Evolutionary conservation across 53 echinoderm and acorn worm genomes (phyloP).

Genomic region (Hippasteria phrygiana): DNA sequence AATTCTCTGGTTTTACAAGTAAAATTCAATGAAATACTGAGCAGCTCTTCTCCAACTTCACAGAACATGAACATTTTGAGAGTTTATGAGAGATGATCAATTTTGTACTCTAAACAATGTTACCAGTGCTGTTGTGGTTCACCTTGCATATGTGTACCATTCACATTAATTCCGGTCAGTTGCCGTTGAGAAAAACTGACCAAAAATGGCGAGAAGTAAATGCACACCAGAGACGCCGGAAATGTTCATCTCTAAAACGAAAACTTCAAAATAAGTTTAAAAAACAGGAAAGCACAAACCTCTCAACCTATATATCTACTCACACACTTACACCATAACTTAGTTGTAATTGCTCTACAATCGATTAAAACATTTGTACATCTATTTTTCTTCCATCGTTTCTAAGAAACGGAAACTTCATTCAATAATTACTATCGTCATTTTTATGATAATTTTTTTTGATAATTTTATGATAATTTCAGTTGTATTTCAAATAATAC

Average conservation of each 20-base stretch:
- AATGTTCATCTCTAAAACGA: conserved; percentile 8
- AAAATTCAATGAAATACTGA: not conserved
- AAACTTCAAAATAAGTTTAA: not conserved
- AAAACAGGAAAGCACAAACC: conserved; percentile 54
- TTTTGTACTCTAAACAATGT: not conserved
- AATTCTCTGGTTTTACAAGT: not conserved
- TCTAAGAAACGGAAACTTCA: conserved; percentile 49
- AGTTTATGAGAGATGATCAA: not conserved
- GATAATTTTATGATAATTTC: conserved; percentile 31
- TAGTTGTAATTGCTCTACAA: conserved; percentile 37
- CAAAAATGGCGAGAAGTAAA: not conserved
- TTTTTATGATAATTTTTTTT: conserved; percentile 25
- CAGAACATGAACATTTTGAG: not conserved
- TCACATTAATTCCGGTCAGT: not conserved
- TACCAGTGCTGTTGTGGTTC: not conserved
- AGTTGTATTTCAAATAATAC: conserved; percentile 58
- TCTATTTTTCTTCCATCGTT: conserved; percentile 26
- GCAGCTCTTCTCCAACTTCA: not conserved
- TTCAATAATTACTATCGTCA: conserved; percentile 40
- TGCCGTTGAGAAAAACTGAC: not conserved
- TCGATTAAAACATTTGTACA: conserved; percentile 42
- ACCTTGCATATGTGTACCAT: not conserved
- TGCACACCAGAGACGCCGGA: not conserved
- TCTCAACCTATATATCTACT: conserved; percentile 18
- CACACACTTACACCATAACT: conserved; percentile 65